phyloP scores from a whole-genome alignment of 2,113 vertebrate species.

The Cettia cetti region DNA sequence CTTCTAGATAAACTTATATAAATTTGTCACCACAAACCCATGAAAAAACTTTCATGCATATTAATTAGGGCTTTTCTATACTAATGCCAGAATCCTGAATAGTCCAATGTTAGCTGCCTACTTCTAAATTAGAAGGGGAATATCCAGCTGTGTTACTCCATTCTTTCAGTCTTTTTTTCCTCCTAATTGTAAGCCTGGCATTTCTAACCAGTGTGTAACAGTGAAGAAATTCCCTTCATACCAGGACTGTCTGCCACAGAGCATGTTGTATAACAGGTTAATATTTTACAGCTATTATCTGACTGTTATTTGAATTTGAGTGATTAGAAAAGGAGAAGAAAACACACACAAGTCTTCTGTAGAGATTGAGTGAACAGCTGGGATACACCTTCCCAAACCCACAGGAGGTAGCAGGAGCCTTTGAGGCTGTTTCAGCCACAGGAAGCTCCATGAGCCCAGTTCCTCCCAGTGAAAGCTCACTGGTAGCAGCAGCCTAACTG shows the following conservation, averaged over 20 bases:
- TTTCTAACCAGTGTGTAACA: not conserved
- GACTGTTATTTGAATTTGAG: not conserved
- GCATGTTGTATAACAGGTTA: not conserved
- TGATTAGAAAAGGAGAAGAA: not conserved
- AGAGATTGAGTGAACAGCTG: not conserved
- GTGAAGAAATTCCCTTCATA: not conserved
- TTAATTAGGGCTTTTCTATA: constrained; percentile 34
- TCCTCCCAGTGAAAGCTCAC: not conserved
- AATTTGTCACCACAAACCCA: constrained; percentile 62
- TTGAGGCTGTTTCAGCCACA: not conserved
- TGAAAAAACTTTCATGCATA: constrained; percentile 32
- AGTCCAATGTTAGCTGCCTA: not conserved
- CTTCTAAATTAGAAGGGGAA: not conserved
- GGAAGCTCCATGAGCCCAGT: not conserved
- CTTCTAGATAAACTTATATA: constrained; percentile 60
- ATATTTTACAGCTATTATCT: constrained; percentile 23
- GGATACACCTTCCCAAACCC: not conserved
- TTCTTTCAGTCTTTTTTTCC: not conserved
- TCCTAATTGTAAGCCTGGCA: not conserved
- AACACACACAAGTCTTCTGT: not conserved
- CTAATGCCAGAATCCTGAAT: constrained; percentile 4
- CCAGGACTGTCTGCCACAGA: not conserved
- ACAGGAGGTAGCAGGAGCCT: not conserved
- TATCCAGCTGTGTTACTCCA: not conserved
- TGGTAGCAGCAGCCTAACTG: not conserved